Evolutionary conservation across 2,113 vertebrate genomes (phyloP).

Genomic region (Steatornis caripensis): DNA sequence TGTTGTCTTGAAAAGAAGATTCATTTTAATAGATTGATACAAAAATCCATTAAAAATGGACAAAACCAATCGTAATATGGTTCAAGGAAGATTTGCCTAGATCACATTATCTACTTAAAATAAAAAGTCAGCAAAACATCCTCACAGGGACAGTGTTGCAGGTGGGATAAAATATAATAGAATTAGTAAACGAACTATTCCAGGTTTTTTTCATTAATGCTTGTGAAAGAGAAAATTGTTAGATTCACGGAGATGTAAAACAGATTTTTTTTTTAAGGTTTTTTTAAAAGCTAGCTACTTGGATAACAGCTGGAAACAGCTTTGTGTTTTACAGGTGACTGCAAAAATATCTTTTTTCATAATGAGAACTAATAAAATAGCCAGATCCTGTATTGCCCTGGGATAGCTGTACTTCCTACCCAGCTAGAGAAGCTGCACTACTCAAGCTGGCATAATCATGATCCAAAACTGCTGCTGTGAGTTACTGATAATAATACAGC

Average conservation of each 20-base stretch:
- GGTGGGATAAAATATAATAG: neutral
- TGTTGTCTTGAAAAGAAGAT: neutral
- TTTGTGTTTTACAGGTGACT: neutral
- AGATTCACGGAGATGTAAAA: neutral
- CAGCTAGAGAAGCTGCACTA: neutral
- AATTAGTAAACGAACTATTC: neutral
- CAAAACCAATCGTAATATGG: neutral
- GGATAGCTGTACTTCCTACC: neutral
- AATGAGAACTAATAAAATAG: neutral
- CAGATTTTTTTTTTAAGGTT: neutral
- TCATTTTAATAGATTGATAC: neutral
- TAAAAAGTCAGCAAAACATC: neutral
- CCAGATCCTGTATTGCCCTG: neutral
- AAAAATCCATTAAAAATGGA: neutral
- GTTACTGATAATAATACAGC: neutral
- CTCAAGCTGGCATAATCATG: neutral
- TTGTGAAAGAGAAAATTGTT: neutral
- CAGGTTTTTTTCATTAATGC: neutral
- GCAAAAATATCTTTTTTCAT: neutral
- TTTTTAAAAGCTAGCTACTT: neutral
- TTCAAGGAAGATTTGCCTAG: neutral
- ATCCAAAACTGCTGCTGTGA: neutral
- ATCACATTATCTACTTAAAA: neutral
- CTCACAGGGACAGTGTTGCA: neutral
- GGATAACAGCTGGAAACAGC: neutral